A percentile compares a stretch with the other conserved stretches of the same genome.
Conservation (phyloP, 2,888 invertebrate genomes). For the Prosopocoilus inquinatus region DNA sequence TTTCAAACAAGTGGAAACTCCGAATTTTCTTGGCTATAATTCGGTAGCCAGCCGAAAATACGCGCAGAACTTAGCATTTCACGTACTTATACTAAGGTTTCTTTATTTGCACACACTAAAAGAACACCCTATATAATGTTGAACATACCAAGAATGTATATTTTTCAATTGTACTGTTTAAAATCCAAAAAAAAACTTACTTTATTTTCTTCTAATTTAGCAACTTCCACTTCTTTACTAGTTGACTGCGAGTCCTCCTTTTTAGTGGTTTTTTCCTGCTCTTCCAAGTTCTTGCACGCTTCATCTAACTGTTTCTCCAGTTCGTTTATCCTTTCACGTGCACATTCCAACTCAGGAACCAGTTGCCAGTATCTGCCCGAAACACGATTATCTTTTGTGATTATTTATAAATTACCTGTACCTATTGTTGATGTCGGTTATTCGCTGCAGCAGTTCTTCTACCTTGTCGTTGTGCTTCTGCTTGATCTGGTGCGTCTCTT, state of each 20-base stretch:
- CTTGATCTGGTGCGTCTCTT: constrained; percentile 73
- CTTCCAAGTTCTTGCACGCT: constrained; percentile 64
- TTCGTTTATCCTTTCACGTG: constrained; percentile 67
- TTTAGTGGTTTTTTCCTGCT: constrained; percentile 72
- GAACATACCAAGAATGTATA: too few species aligned
- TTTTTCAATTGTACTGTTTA: too few species aligned
- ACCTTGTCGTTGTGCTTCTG: constrained; percentile 78
- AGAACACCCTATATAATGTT: too few species aligned
- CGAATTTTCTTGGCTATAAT: too few species aligned
- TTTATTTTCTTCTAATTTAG: constrained; percentile 69
- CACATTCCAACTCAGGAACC: constrained; percentile 69
- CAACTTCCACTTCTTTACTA: constrained; percentile 76
- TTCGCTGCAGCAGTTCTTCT: constrained; percentile 68
- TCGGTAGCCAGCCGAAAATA: too few species aligned
- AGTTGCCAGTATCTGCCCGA: constrained; percentile 67
- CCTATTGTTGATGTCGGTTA: constrained; percentile 72
- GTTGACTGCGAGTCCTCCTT: constrained; percentile 81
- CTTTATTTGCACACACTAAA: too few species aligned
- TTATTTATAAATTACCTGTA: constrained; percentile 43
- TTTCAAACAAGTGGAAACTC: too few species aligned
- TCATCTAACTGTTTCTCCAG: constrained; percentile 73
- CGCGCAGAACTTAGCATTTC: too few species aligned
- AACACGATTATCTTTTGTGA: not conserved
- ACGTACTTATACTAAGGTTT: too few species aligned
- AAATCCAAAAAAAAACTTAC: constrained; percentile 46